phyloP scores from a whole-genome alignment of 2,888 invertebrate genomes.

The Clitarchus hookeri region DNA sequence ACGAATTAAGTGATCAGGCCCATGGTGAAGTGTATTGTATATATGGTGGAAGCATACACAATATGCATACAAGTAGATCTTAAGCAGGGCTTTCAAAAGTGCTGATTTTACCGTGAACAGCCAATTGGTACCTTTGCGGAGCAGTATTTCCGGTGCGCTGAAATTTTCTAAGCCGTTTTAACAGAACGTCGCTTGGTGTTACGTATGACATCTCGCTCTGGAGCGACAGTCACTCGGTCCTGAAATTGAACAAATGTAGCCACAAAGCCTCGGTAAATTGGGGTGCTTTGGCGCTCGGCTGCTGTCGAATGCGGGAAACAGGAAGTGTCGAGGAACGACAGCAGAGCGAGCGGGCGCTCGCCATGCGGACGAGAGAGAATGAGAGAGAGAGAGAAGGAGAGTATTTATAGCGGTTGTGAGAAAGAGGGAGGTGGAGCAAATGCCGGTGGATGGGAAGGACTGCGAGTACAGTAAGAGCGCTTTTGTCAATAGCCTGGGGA shows the following conservation, averaged over 20 bases:
- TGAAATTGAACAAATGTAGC: background rate
- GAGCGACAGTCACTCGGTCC: background rate
- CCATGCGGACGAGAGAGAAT: background rate
- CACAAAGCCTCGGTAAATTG: slow-evolving; percentile 1
- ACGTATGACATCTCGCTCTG: background rate
- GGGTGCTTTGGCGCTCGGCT: background rate
- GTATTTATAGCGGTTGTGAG: background rate
- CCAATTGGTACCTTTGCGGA: no score
- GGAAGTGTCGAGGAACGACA: background rate
- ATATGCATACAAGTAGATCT: no score
- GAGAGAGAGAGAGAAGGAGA: background rate
- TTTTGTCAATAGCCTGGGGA: background rate
- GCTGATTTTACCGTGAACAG: no score
- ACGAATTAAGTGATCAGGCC: no score
- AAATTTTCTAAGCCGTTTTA: background rate
- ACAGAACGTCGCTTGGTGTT: background rate
- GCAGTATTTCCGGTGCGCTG: background rate
- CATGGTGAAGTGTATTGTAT: no score
- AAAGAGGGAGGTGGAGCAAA: background rate
- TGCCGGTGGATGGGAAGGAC: background rate
- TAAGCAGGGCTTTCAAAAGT: no score
- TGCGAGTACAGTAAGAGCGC: background rate
- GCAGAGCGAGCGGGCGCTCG: background rate
- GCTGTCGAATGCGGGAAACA: background rate
- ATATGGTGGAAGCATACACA: no score